phyloP scores from a whole-genome alignment of 1,140 invertebrate genomes.

The Medauroidea extradentata region DNA sequence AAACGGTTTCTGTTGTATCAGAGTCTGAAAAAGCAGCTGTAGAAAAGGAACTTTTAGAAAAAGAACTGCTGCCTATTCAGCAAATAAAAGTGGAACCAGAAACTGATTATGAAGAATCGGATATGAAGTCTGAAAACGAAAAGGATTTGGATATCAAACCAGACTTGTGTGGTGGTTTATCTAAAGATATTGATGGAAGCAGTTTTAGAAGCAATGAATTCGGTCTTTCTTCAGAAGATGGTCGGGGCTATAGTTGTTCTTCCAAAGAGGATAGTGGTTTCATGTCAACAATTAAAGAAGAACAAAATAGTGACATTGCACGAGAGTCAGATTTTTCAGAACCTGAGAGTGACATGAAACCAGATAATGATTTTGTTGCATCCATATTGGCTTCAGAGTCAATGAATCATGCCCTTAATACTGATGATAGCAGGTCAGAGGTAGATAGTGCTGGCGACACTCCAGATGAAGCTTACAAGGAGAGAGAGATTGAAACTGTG shows the following conservation, averaged over 20 bases:
- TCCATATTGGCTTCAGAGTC: slow-evolving; percentile 9
- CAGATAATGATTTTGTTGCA: slow-evolving; percentile 8
- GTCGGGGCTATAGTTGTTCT: not conserved
- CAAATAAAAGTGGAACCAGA: too few relatives aligned
- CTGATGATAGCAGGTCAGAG: not conserved
- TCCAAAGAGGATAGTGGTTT: slow-evolving; percentile 66
- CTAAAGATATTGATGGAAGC: too few relatives aligned
- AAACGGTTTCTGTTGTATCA: too few relatives aligned
- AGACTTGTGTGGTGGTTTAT: too few relatives aligned
- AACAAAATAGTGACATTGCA: not conserved
- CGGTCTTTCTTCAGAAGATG: not conserved
- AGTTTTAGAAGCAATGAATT: slow-evolving; percentile 1
- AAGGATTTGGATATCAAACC: too few relatives aligned
- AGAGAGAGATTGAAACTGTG: slow-evolving; percentile 1
- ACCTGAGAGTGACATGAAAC: slow-evolving; percentile 13
- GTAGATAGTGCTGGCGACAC: not conserved
- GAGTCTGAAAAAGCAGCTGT: too few relatives aligned
- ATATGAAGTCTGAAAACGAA: too few relatives aligned
- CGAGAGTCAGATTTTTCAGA: slow-evolving; percentile 12
- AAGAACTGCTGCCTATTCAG: too few relatives aligned
- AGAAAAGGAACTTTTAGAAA: too few relatives aligned
- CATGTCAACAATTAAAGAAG: slow-evolving; percentile 2
- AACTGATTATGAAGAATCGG: too few relatives aligned
- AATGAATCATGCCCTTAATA: slow-evolving; percentile 3
- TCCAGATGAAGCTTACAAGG: not conserved